Evolutionary conservation across 2,888 invertebrate species (phyloP).

Genomic region (Netelia virgata): DNA sequence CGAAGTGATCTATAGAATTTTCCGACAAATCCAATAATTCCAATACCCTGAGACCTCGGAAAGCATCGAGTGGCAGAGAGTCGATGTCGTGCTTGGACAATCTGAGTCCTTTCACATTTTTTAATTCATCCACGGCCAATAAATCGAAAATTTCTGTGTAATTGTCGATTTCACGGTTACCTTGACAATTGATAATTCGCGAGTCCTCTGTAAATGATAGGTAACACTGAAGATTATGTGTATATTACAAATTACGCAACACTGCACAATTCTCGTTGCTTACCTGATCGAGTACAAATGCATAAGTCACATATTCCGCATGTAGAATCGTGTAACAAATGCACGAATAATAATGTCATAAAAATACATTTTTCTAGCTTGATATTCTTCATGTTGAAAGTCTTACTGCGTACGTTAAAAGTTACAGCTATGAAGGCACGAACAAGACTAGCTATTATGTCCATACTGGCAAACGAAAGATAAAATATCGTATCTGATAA

Average conservation of each 20-base stretch:
- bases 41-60: constrained; percentile 84
- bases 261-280: background rate
- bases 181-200: constrained; percentile 72
- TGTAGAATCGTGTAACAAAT: constrained; percentile 61
- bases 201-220: constrained; percentile 64
- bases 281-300: constrained; percentile 74
- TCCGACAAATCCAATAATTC: constrained; percentile 86
- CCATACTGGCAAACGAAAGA: constrained; percentile 62
- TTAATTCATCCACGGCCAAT: constrained; percentile 82
- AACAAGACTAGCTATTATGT: constrained; percentile 35
- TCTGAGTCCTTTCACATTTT: constrained; percentile 85
- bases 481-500: constrained; percentile 79
- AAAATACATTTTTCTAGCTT: background rate
- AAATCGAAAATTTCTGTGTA: constrained; percentile 72
- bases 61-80: constrained; percentile 85
- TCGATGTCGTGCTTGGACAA: constrained; percentile 86
- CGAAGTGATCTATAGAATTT: constrained; percentile 85
- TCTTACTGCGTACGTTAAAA: background rate
- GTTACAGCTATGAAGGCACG: constrained; percentile 7
- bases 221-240: constrained; percentile 6
- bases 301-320: constrained; percentile 77
- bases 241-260: background rate
- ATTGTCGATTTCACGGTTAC: constrained; percentile 66
- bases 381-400: constrained; percentile 42
- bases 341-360: constrained; percentile 63